These are phyloP conservation scores for Phrynocephalus forsythii DNA, from an alignment of 2,797 vertebrate genomes.

Conservation along the genomic window DNA sequence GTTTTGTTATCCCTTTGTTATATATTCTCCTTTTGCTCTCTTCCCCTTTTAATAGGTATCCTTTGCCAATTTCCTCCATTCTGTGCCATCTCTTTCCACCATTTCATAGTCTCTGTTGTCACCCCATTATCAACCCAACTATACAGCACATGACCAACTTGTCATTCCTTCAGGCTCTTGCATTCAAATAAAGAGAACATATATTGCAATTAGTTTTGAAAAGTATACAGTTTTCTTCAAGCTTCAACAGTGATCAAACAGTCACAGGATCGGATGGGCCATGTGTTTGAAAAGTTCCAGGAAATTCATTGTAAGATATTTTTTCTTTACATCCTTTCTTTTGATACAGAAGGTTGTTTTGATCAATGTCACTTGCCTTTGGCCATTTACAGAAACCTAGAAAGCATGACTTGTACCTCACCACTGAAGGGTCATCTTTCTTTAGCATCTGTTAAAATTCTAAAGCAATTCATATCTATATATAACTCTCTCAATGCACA, in stretches of 20 bases:
- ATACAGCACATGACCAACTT: neutral
- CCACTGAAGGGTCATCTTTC: neutral
- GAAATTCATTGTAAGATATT: neutral
- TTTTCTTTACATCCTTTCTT: constrained; percentile 20
- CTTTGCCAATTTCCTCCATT: neutral
- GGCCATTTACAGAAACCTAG: constrained; percentile 70
- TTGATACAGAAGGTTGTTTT: constrained; percentile 40
- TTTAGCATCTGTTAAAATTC: constrained; percentile 57
- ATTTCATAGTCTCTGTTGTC: neutral
- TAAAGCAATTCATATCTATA: constrained; percentile 50
- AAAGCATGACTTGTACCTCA: constrained; percentile 63
- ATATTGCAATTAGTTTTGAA: constrained; percentile 22
- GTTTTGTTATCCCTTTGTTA: neutral
- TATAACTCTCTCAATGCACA: constrained; percentile 62
- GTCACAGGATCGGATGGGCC: constrained; percentile 43
- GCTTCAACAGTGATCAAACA: neutral
- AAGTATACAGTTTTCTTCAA: neutral
- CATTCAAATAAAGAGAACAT: constrained; percentile 7
- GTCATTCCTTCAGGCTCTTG: neutral
- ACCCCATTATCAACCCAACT: fast-evolving
- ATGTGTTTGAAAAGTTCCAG: constrained; percentile 17
- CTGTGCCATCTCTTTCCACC: fast-evolving
- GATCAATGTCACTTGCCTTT: constrained; percentile 44
- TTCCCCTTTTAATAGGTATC: neutral
- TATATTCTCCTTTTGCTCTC: neutral